Conservation (phyloP, 2,888 invertebrate genomes). For the Eilema caniola region DNA sequence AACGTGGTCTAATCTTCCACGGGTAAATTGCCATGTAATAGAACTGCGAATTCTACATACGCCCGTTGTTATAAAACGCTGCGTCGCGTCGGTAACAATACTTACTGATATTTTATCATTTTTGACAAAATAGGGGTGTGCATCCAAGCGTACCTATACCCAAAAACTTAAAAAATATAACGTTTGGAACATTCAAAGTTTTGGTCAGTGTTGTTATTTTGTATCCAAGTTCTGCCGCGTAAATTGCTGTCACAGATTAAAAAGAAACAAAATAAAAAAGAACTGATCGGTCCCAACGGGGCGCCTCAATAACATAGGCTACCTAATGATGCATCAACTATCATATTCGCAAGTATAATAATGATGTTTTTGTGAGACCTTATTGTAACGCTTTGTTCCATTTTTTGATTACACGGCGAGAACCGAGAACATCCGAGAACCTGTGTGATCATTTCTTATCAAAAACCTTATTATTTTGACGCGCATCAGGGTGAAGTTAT, state of each 20-base stretch:
- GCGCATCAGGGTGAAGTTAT: conserved; percentile 35
- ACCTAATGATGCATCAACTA: conserved; percentile 59
- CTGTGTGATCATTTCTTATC: conserved; percentile 30
- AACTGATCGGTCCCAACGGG: conserved; percentile 66
- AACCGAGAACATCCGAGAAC: conserved; percentile 23
- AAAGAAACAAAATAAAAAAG: conserved; percentile 52
- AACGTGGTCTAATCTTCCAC: conserved; percentile 61
- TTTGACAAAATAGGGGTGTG: conserved; percentile 58
- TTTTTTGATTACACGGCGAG: conserved; percentile 44
- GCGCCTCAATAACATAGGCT: conserved; percentile 53
- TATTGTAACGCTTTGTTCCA: conserved; percentile 45
- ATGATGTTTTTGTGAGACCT: conserved; percentile 57
- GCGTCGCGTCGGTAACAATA: conserved; percentile 10
- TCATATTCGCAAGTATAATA: conserved; percentile 59
- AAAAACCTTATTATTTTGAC: conserved; percentile 19
- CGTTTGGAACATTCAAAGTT: conserved; percentile 1
- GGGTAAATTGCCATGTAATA: conserved; percentile 59
- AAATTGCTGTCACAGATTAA: conserved; percentile 51
- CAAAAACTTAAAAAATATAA: conserved; percentile 43
- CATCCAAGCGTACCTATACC: conserved; percentile 55
- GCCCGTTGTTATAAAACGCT: conserved; percentile 30
- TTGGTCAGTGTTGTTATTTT: not conserved
- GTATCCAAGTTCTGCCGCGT: conserved; percentile 46
- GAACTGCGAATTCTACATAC: conserved; percentile 36
- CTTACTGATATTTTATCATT: conserved; percentile 22